Percentiles rank a stretch among this genome's conserved stretches.
Conservation (phyloP, 2,113 vertebrate species). For the Plotosus lineatus region DNA sequence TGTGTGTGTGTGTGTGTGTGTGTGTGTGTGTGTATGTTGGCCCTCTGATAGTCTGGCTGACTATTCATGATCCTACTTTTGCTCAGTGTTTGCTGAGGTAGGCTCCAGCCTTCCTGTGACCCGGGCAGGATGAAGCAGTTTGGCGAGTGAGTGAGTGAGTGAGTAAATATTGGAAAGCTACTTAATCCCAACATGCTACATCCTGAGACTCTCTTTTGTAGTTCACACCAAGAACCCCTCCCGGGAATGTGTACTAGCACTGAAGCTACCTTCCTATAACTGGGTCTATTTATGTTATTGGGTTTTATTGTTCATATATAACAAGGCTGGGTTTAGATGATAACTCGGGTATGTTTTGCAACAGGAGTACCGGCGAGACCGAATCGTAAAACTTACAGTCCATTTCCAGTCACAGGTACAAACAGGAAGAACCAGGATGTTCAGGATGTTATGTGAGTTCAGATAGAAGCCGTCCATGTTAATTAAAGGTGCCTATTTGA, state of each 20-base stretch:
- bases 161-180: not conserved
- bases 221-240: not conserved
- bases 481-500: no score
- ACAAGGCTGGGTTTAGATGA: not conserved
- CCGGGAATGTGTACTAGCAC: not conserved
- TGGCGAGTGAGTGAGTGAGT: not conserved
- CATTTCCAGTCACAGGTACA: not conserved
- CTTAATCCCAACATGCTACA: not conserved
- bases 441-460: not conserved
- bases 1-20: no score
- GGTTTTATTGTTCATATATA: not conserved
- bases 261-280: not conserved
- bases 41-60: no score
- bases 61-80: no score
- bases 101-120: no score
- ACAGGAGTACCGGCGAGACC: not conserved
- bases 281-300: not conserved
- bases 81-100: no score
- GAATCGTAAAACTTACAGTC: not conserved
- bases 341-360: constrained; percentile 2
- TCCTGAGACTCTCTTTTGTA: not conserved
- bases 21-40: no score
- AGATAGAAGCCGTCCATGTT: not conserved
- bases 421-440: not conserved
- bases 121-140: no score